Evolutionary conservation across 2,888 invertebrate species (phyloP).

Genomic region (Orchesella flavescens): DNA sequence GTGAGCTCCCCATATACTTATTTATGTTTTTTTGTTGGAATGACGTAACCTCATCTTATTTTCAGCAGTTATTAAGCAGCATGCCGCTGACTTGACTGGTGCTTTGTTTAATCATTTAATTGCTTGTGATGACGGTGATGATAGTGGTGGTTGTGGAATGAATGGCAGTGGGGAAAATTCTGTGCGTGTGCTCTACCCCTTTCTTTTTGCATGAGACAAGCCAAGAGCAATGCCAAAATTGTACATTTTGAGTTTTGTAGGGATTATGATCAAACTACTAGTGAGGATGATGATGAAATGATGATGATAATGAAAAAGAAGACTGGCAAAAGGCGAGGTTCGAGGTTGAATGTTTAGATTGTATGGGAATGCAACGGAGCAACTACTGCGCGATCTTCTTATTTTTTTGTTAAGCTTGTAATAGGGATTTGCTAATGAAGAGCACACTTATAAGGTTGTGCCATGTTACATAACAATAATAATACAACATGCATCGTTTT

Average conservation of each 20-base stretch:
- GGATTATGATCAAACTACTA: no score
- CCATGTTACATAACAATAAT: constrained; percentile 7
- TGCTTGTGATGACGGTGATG: neutral
- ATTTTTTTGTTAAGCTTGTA: neutral
- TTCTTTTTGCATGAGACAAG: no score
- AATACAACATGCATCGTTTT: neutral
- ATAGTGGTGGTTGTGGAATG: neutral
- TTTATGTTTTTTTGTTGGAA: neutral
- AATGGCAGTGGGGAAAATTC: no score
- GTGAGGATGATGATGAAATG: no score
- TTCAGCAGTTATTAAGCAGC: neutral
- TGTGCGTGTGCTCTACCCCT: no score
- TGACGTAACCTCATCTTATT: constrained; percentile 3
- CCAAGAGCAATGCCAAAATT: no score
- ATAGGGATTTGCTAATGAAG: constrained; percentile 12
- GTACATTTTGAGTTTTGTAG: no score
- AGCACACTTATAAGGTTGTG: constrained; percentile 8
- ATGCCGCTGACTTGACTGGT: neutral
- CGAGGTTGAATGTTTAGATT: no score
- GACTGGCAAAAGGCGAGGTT: no score
- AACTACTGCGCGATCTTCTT: neutral
- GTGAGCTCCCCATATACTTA: neutral
- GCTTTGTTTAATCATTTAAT: constrained; percentile 16
- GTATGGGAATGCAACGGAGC: no score
- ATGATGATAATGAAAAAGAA: no score